Conservation (phyloP, 2,113 vertebrate species). For the Gambusia affinis region DNA sequence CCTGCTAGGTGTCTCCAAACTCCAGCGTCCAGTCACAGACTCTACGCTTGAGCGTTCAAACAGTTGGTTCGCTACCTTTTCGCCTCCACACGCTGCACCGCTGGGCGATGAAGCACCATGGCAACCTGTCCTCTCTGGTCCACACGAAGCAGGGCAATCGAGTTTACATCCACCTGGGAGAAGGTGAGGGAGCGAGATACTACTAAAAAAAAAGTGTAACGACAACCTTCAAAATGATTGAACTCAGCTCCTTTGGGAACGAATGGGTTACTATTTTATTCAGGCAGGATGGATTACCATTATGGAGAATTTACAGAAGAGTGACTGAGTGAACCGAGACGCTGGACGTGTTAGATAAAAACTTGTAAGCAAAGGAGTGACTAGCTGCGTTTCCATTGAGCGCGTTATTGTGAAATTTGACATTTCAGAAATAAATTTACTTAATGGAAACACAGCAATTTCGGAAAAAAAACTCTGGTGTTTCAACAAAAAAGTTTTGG, state of each 20-base stretch:
- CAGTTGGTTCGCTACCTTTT: conserved; percentile 65
- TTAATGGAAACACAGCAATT: too few species aligned
- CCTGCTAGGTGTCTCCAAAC: conserved; percentile 65
- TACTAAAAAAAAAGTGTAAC: neutral
- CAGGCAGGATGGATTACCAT: neutral
- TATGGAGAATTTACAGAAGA: neutral
- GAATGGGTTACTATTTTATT: neutral
- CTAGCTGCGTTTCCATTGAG: too few species aligned
- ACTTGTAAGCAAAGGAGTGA: too few species aligned
- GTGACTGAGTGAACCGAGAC: too few species aligned
- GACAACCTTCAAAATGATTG: too few species aligned
- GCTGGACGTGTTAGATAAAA: too few species aligned
- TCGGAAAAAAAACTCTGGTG: too few species aligned
- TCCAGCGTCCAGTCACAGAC: conserved; percentile 61
- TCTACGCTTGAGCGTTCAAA: conserved; percentile 39
- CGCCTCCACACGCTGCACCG: conserved; percentile 64
- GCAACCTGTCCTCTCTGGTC: conserved; percentile 77
- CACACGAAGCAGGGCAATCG: conserved; percentile 67
- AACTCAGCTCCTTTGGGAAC: too few species aligned
- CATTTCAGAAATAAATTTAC: too few species aligned
- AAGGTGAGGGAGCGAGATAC: conserved; percentile 67
- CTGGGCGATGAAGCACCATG: conserved; percentile 74
- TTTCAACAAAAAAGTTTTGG: too few species aligned
- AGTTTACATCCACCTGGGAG: conserved; percentile 74
- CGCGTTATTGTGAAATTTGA: too few species aligned